phyloP scores from a whole-genome alignment of 2,797 vertebrate genomes.

The Thamnophis elegans region DNA sequence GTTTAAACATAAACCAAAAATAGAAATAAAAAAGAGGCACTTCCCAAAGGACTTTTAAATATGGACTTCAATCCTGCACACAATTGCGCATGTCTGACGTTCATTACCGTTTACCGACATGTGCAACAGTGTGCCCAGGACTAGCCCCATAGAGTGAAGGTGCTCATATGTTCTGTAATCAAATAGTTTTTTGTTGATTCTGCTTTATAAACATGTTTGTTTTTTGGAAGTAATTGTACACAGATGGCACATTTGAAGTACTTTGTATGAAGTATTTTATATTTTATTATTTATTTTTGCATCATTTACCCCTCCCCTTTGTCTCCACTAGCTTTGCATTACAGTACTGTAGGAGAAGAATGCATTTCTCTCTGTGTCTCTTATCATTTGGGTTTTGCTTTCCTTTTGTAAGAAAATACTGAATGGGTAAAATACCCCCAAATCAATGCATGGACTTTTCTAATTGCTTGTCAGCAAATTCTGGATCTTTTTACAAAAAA shows the following conservation, averaged over 20 bases:
- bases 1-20: conserved; percentile 75
- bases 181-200: conserved; percentile 72
- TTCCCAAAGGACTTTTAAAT: conserved; percentile 76
- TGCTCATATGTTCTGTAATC: conserved; percentile 72
- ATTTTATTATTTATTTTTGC: conserved; percentile 81
- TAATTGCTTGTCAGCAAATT: conserved; percentile 80
- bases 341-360: conserved; percentile 74
- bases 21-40: conserved; percentile 66
- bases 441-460: conserved; percentile 75
- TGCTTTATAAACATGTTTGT: conserved; percentile 74
- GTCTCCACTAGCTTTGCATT: conserved; percentile 73
- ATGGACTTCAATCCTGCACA: conserved; percentile 23
- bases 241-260: conserved; percentile 75
- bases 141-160: conserved; percentile 70
- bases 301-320: conserved; percentile 59
- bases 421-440: conserved; percentile 70
- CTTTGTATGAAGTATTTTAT: conserved; percentile 79
- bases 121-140: conserved; percentile 8
- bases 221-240: conserved; percentile 76
- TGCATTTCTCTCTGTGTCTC: conserved; percentile 17
- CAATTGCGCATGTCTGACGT: not conserved
- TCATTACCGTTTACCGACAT: conserved; percentile 10
- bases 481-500: conserved; percentile 76
- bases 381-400: not conserved
- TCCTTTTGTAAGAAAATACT: conserved; percentile 59